These are phyloP conservation scores for Brachypodius melanocephalos DNA, from an alignment of 2,113 vertebrate species.

Conservation along the genomic window DNA sequence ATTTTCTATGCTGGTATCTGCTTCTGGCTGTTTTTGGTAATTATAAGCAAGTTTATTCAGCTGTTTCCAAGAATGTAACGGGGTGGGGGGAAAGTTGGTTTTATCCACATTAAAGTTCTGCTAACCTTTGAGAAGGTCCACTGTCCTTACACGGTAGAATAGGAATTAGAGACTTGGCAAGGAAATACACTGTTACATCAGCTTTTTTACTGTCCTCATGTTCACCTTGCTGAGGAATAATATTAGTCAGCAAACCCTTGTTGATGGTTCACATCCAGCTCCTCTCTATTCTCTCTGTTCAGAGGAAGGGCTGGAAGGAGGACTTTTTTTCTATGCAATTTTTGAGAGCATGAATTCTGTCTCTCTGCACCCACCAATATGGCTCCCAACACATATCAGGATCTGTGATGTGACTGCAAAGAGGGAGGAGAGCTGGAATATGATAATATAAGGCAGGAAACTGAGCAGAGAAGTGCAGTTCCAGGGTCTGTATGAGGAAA, in stretches of 20 bases:
- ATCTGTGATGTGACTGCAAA: not conserved
- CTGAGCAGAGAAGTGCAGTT: not conserved
- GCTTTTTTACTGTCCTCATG: not conserved
- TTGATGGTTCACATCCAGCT: not conserved
- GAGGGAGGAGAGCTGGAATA: not conserved
- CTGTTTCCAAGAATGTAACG: not conserved
- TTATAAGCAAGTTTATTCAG: not conserved
- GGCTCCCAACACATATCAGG: fast-evolving
- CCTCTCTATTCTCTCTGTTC: not conserved
- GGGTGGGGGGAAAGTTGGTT: fast-evolving
- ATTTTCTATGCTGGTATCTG: not conserved
- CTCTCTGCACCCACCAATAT: not conserved
- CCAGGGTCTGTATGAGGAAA: not conserved
- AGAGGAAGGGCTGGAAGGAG: not conserved
- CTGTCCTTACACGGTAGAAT: not conserved
- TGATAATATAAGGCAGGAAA: not conserved
- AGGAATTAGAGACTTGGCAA: not conserved
- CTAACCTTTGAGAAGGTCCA: not conserved
- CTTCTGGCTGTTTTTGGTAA: not conserved
- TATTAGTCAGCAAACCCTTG: not conserved
- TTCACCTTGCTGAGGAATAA: not conserved
- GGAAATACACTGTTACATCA: not conserved
- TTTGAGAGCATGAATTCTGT: not conserved
- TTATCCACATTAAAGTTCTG: not conserved
- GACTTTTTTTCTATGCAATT: not conserved